phyloP scores from a whole-genome alignment of 2,888 invertebrate species.

The Harpagoxenus sublaevis region DNA sequence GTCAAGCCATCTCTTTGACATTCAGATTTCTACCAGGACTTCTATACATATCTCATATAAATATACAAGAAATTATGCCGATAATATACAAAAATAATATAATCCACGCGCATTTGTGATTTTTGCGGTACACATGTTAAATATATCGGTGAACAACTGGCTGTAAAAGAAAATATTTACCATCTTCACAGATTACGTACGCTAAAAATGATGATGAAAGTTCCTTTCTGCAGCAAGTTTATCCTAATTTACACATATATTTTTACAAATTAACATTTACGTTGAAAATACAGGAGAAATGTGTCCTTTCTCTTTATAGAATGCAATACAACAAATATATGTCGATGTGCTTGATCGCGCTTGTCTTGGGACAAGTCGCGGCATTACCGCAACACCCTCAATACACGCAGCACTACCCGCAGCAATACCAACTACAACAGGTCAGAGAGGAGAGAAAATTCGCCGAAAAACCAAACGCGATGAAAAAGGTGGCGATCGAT shows the following conservation, averaged over 20 bases:
- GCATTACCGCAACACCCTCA: constrained; percentile 85
- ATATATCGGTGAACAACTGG: background rate
- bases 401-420: constrained; percentile 77
- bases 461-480: constrained; percentile 95
- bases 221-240: background rate
- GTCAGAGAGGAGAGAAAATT: constrained; percentile 91
- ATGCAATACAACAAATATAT: constrained; percentile 90
- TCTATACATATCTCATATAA: background rate
- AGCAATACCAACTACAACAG: constrained; percentile 84
- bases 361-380: constrained; percentile 86
- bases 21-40: background rate
- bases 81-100: background rate
- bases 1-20: background rate
- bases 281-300: background rate
- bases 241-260: background rate
- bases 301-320: constrained; percentile 75
- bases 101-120: background rate
- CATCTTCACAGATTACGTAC: background rate
- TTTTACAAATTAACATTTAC: background rate
- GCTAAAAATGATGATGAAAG: background rate
- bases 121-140: background rate
- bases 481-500: constrained; percentile 94
- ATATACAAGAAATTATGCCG: background rate
- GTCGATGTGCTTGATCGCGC: constrained; percentile 91
- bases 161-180: background rate